Evolutionary conservation across 2,888 invertebrate genomes (phyloP), one percentile per base, ranked within the genome.

Genomic region (Pocota personata): DNA sequence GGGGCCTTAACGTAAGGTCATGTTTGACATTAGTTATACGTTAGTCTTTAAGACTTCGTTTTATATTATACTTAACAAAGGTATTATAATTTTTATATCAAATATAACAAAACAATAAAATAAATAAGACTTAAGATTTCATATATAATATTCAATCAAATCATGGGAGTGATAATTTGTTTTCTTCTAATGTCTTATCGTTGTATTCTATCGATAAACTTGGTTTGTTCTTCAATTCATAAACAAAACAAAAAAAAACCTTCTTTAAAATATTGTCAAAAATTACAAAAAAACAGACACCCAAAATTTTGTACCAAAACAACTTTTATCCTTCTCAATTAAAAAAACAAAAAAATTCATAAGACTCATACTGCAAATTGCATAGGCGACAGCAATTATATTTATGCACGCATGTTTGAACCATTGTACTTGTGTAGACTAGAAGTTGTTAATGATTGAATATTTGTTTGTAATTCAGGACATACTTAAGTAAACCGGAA

Each of bases 381-480:
- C 86, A 82, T 78, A 86, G 72, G 76, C 77, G 86, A 82, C 72
- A 80, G 84, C 80, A 80, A 73, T 58, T 62, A 40, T 35, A 73
- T 60, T 80, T 80, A 43, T 52, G 86, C 86, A 86, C 86, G 86
- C 86, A 86, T 86, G 80, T 79, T 84, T 73, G 40, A 69, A 84
- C 62, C 50, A 69, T 64, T 80, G 62, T 84, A 80, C 66, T 55
- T 78, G 40, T 76, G 75, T 75, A 75, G 75, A 64, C 24, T 78
- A 73, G 66, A 67, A 71, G 32, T 82, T 82, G 72, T 67, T 66
- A 79, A 48, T 69, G 69, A 79, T 60, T 60, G 69, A 60, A 35
- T 69, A 62, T 50, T 52, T 50, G 8, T 77, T 71, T 69, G 27
- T 60, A 64, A 69, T 64, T 8, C 69, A 84, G 75, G 75, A 60